These are phyloP conservation scores for Cheilosia urbana DNA, from an alignment of 2,888 invertebrate species.

Conservation along the genomic window DNA sequence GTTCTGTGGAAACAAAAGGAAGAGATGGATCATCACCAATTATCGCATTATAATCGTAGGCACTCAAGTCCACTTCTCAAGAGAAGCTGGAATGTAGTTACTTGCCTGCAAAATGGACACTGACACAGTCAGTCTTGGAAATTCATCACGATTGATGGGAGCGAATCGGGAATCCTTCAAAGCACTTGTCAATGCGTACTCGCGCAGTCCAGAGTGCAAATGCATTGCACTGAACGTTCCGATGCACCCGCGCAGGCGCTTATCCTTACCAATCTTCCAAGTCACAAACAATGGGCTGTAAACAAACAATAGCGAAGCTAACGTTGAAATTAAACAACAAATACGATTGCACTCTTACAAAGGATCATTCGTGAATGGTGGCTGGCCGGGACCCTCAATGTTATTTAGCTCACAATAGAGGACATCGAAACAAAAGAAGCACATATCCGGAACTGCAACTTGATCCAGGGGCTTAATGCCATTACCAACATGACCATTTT, in stretches of 20 bases:
- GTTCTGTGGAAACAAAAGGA: conserved; percentile 83
- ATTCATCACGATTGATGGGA: conserved; percentile 96
- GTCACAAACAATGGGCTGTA: conserved; percentile 98
- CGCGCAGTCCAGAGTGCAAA: conserved; percentile 96
- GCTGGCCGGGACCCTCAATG: conserved; percentile 95
- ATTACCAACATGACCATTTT: conserved; percentile 63
- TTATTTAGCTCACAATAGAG: conserved; percentile 97
- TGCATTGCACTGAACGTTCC: conserved; percentile 99
- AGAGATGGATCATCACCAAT: too few species aligned
- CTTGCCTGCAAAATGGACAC: conserved; percentile 94
- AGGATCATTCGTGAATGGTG: conserved; percentile 96
- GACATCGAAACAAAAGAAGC: conserved; percentile 99
- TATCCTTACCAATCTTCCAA: conserved; percentile 98
- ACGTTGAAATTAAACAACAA: conserved; percentile 46
- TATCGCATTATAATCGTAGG: too few species aligned
- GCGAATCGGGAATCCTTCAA: conserved; percentile 98
- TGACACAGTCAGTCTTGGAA: conserved; percentile 95
- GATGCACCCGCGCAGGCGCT: conserved; percentile 98
- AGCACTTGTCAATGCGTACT: conserved; percentile 99
- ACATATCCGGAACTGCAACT: conserved; percentile 97
- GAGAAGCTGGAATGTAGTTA: neutral
- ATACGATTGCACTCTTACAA: conserved; percentile 89
- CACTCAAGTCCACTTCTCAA: too few species aligned
- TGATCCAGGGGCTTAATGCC: conserved; percentile 79
- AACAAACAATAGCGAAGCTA: conserved; percentile 40